Base-by-base conservation (phyloP, 2,797 vertebrate species). In the Danio aesculapii region DNA sequence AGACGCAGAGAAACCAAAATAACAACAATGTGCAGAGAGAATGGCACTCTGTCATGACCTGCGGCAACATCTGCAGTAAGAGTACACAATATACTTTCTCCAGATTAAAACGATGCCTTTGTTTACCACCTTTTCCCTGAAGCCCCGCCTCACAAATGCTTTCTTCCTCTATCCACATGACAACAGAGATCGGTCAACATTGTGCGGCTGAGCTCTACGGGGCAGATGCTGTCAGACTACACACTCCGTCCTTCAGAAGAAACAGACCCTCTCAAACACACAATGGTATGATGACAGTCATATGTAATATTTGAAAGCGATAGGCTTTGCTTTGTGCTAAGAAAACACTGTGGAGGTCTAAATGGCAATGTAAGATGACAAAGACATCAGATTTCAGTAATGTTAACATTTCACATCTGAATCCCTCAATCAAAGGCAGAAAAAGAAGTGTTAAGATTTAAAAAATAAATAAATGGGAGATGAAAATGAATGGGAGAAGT, bases 81-180 rank as follows among this genome's bases (percentile, higher is more conserved):
- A 63, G 63, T 14, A 69, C 77, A 39, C 68, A 67, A 43, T 39
- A 49, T 82, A 71, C 61, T 64, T 85, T 85, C 81, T 83, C 66
- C 81, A 78, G 82, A 81, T 83, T 82, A 82, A 84, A 88, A 87
- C 81, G 81, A 80, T 67, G 79, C 68, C 77, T 86, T 89, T 88
- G 87, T 88, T 87, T 88, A 81, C 77, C 58, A 59, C 66, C 67
- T 43, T 83, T 79, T 50, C 59, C 58, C 77, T 69, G 74, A 75
- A 81, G 76, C 74, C 75, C 62, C 47, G 7, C 75, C 77, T 43
- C 57, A 43, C 43, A 14, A 30, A 8, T 8, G 12, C n/a, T 81
- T 30, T 41, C 62, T 64, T 53, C 41, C 19, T 63, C 59, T 46
- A 1, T 30, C 30, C 59, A 77, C 17, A 64, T 71, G 53, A 70